Conservation (phyloP, 2,888 invertebrate species). For the Synergus umbraculus region DNA sequence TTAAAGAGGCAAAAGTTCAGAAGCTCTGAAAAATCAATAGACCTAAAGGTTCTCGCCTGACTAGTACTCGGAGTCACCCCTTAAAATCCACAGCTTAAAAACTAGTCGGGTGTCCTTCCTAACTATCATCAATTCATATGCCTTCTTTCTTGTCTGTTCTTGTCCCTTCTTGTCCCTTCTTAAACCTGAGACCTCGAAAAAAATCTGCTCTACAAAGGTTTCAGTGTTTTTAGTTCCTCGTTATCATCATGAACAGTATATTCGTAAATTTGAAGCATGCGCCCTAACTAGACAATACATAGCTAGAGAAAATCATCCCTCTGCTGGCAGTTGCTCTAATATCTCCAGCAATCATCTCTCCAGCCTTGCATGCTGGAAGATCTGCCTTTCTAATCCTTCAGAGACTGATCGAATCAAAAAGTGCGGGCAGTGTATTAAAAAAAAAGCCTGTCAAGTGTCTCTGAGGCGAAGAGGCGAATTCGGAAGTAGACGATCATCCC, state of each 20-base stretch:
- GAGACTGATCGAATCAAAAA: not conserved
- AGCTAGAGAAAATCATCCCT: conserved; percentile 23
- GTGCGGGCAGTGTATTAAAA: not conserved
- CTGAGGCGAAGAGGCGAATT: conserved; percentile 10
- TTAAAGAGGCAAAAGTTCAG: conserved; percentile 23
- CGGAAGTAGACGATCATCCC: conserved; percentile 56
- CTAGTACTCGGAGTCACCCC: not conserved
- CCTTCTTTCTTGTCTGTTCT: not conserved
- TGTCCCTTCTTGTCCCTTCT: not conserved
- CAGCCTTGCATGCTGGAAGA: not conserved
- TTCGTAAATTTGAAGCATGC: conserved; percentile 16
- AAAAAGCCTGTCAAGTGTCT: not conserved
- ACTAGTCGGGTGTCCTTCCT: not conserved
- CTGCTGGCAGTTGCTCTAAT: conserved; percentile 1
- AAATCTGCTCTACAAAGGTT: conserved; percentile 8
- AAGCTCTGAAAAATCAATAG: conserved; percentile 32
- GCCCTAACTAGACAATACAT: not conserved
- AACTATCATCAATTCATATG: not conserved
- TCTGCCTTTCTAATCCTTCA: not conserved
- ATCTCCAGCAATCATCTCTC: not conserved
- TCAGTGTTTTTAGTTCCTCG: not conserved
- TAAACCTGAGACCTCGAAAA: not conserved
- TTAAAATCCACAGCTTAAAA: not conserved
- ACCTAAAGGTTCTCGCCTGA: conserved; percentile 1
- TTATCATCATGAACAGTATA: not conserved